Base-by-base conservation (phyloP, 2,888 invertebrate species). In the Malthinus flaveolus region DNA sequence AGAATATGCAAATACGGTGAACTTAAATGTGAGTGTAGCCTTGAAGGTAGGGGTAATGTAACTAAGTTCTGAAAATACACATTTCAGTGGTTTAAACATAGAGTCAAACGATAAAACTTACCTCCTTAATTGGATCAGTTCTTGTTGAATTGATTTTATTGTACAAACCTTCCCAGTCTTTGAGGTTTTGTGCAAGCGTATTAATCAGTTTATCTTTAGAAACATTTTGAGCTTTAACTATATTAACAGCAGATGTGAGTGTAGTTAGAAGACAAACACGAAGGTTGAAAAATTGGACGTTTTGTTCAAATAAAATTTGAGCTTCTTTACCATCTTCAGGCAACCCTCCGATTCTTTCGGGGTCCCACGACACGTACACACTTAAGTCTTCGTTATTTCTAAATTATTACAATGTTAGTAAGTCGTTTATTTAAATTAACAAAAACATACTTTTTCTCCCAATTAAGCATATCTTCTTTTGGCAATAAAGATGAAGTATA, bases 341-440 rank as follows among this genome's bases (percentile, higher is more conserved):
- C 72, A 69, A 6, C 68, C 72, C 3, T 69, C 72, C 63, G 76
- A 82, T 54, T 67, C 77, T 53, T 71, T 78, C 82, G 0, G 88
- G 87, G 68, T 91, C 88, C 86, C 87, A 91, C 66, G 83, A 84
- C 7, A 86, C 81, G 70, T 89, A 85, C 6, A 90, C 87, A 59
- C 83, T 82, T 23, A 91, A 79, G 76, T 94, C 93, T 37, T 92
- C 84, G 79, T 93, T 93, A 79, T 93, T 92, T 46, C 84, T 84
- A 72, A 64, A 73, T 71, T 37, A 56, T 32, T 73, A 66, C 34
- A 8, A 36, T 49, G 15, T 9, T 31, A 49, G n/a, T 49, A 31
- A 3, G 23, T 12, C 1, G 10, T 13, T 23, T 12, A 39, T 32
- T 37, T 13, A 32, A 50, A 49, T n/a, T 13, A 39, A 11, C n/a